A percentile compares a stretch with the other conserved stretches of the same genome.
phyloP scores from a whole-genome alignment of 2,113 vertebrate genomes.

The Xiphophorus couchianus region DNA sequence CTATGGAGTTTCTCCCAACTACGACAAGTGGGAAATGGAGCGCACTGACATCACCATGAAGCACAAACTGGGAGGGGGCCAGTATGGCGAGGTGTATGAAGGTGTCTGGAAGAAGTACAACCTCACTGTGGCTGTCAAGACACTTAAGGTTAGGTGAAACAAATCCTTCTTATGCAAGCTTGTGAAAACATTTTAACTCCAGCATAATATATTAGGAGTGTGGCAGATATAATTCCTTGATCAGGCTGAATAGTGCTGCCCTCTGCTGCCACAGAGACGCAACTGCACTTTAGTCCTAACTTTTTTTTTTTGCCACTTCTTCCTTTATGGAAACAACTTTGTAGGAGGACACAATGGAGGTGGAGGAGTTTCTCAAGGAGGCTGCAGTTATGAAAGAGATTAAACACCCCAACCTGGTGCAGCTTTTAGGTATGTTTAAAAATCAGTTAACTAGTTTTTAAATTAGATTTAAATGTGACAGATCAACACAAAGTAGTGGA shows the following conservation, averaged over 20 bases:
- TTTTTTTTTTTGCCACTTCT: neutral
- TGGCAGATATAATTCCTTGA: neutral
- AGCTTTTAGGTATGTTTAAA: conserved; percentile 88
- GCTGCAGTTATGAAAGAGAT: conserved; percentile 99
- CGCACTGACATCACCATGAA: conserved; percentile 99
- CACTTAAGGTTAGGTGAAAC: conserved; percentile 86
- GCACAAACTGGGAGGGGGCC: conserved; percentile 96
- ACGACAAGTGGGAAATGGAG: conserved; percentile 99
- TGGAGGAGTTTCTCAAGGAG: conserved; percentile 98
- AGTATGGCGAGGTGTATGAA: conserved; percentile 98
- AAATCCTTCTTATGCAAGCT: neutral
- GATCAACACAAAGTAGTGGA: neutral
- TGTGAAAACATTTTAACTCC: conserved; percentile 14
- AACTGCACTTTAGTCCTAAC: conserved; percentile 37
- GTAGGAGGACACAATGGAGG: conserved; percentile 99
- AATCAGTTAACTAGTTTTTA: neutral
- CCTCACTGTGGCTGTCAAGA: conserved; percentile 97
- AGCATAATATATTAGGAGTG: neutral
- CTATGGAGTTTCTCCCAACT: conserved; percentile 97
- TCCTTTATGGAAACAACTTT: conserved; percentile 7
- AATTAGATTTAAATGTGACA: neutral
- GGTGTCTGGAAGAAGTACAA: conserved; percentile 99
- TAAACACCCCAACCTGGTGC: conserved; percentile 97
- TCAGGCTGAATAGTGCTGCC: conserved; percentile 50
- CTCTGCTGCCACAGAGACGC: conserved; percentile 43